Evolutionary conservation across 2,113 vertebrate species (phyloP).

Genomic region (Psittacula cyanocephala): DNA sequence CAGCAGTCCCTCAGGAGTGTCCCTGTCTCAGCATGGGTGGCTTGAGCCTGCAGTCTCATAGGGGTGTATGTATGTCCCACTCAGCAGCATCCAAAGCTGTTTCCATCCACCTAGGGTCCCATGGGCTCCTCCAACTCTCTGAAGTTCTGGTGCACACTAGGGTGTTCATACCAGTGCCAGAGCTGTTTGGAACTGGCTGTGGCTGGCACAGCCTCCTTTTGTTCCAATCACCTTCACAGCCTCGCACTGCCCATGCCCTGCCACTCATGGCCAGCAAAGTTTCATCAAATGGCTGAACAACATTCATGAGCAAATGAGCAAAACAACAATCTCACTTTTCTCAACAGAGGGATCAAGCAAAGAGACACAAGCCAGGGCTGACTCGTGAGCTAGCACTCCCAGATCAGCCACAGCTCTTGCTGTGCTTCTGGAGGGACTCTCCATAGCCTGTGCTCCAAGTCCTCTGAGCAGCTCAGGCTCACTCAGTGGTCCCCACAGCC

Average conservation of each 20-base stretch:
- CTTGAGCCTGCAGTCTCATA: not conserved
- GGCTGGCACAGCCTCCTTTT: not conserved
- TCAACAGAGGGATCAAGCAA: not conserved
- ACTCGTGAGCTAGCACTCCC: rapidly evolving
- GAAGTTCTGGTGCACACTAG: rapidly evolving
- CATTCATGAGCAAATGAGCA: not conserved
- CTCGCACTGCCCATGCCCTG: not conserved
- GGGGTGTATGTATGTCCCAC: no score
- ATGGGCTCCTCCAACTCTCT: not conserved
- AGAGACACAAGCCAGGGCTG: rapidly evolving
- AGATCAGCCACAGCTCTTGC: not conserved
- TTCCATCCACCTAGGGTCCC: not conserved
- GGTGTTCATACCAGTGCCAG: rapidly evolving
- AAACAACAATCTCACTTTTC: not conserved
- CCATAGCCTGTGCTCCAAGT: not conserved
- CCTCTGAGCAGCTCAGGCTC: not conserved
- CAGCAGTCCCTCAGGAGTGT: not conserved
- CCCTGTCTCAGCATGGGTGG: rapidly evolving
- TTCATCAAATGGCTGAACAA: not conserved
- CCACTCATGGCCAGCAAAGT: not conserved
- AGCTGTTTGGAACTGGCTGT: rapidly evolving
- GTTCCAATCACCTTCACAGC: rapidly evolving
- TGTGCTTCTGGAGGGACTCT: not conserved
- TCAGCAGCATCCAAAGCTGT: not conserved
- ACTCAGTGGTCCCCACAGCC: rapidly evolving